Conservation (phyloP, 2,888 invertebrate genomes). For the Melikaiella ostensackeni region DNA sequence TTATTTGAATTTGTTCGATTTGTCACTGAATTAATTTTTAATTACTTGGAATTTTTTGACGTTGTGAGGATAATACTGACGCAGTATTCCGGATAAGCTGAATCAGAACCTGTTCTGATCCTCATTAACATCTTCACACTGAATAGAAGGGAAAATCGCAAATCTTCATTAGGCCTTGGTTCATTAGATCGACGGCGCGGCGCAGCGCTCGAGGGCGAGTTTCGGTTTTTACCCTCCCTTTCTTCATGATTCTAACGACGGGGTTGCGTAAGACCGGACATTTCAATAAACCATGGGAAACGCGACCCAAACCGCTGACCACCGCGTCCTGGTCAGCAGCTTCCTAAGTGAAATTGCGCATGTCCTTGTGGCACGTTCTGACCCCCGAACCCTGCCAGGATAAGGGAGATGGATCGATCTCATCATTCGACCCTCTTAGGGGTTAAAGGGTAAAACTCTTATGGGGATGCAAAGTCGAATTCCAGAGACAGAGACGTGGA, state of each 20-base stretch:
- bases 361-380: slow-evolving; percentile 58
- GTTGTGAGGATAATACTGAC: slow-evolving; percentile 58
- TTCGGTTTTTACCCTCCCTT: slow-evolving; percentile 48
- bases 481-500: slow-evolving; percentile 15
- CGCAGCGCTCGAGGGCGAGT: slow-evolving; percentile 28
- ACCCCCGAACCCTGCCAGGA: slow-evolving; percentile 53
- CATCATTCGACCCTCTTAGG: slow-evolving; percentile 51
- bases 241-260: slow-evolving; percentile 60
- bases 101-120: too few relatives aligned
- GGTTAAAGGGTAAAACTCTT: slow-evolving; percentile 51
- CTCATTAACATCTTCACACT: slow-evolving; percentile 30
- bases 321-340: slow-evolving; percentile 66
- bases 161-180: slow-evolving; percentile 71
- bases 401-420: slow-evolving; percentile 65
- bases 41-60: background rate
- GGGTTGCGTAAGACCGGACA: slow-evolving; percentile 71
- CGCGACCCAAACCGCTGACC: slow-evolving; percentile 67
- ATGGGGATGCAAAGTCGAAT: slow-evolving; percentile 22
- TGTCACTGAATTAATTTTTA: background rate
- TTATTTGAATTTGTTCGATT: background rate
- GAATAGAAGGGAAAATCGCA: slow-evolving; percentile 63
- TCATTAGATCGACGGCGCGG: slow-evolving; percentile 58
- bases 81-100: slow-evolving; percentile 35
- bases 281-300: slow-evolving; percentile 75
- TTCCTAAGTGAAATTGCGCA: slow-evolving; percentile 67